Evolutionary conservation across 2,888 invertebrate species (phyloP), one percentile per base, ranked within the genome.

Genomic region (Pterostichus madidus): DNA sequence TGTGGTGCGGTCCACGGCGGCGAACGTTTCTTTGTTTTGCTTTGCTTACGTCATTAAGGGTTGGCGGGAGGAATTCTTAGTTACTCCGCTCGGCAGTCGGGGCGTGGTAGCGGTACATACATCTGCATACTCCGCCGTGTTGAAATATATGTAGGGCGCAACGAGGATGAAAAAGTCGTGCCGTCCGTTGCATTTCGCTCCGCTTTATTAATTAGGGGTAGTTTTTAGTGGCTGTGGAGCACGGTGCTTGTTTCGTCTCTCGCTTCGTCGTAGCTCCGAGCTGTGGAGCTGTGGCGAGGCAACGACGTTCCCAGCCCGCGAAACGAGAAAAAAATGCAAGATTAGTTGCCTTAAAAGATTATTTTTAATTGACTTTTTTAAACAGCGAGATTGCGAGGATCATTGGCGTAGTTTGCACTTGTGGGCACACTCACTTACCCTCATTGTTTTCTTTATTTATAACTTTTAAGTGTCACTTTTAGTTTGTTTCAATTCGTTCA

Each of bases 41-140:
- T 90, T 89, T 89, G 90, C 91, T 91, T 91, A 91, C 91, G 91
- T 91, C 91, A 91, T 91, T 91, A 91, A 90, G 90, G 88, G 88
- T 87, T 87, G 88, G 80, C 88, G 87, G 87, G 85, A 84, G 85
- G 84, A 39, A 80, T 85, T 85, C 85, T 85, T 86, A 85, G 85
- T 86, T 86, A 85, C 81, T 83, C 84, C 82, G 83, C 13, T n/a
- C 64, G 39, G 35, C 64, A 35, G 39, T 64, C 7, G 64, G 85
- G 86, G 85, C 86, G 86, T 85, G 31, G 49, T 49, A 39, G 39
- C 39, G 85, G 86, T 85, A 84, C 85, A 85, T 85, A 85, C 84
- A 85, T 86, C 85, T 85, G 84, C 85, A 85, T 85, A 84, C 84
- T 84, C 39, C 73, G 64, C 52, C 81, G 64, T 64, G 44, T 71